A percentile compares a stretch with the other conserved stretches of the same genome.
phyloP scores from a whole-genome alignment of 2,797 vertebrate species.

The Lepus oiostolus region DNA sequence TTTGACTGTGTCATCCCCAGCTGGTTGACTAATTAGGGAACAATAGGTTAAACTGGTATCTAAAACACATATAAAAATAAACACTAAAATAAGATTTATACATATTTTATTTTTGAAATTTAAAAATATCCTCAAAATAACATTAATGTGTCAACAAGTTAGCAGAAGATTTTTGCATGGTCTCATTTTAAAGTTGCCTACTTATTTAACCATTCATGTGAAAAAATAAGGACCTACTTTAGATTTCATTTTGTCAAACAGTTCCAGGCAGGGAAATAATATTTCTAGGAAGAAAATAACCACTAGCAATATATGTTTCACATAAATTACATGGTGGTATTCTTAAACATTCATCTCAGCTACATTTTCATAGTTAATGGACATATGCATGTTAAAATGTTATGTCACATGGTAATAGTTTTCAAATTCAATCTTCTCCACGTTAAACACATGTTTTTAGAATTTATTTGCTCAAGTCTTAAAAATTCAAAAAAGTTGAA shows the following conservation, averaged over 20 bases:
- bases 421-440: not conserved
- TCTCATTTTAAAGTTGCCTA: not conserved
- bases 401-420: not conserved
- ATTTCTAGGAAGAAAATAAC: not conserved
- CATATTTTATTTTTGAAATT: slow-evolving; percentile 7
- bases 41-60: not conserved
- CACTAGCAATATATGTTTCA: not conserved
- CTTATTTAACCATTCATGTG: not conserved
- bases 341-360: not conserved
- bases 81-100: not conserved
- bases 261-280: not conserved
- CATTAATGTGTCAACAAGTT: not conserved
- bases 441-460: not conserved
- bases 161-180: not conserved
- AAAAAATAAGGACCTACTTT: not conserved
- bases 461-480: not conserved
- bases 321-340: too few species aligned
- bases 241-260: not conserved
- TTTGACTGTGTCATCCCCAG: not conserved
- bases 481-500: slow-evolving; percentile 38
- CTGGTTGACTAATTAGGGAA: not conserved
- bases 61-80: not conserved
- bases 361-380: not conserved
- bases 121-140: not conserved
- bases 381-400: not conserved